A percentile compares a stretch with the other conserved stretches of the same genome.
Evolutionary conservation across 2,888 invertebrate species (phyloP).

Genomic region (Agonopterix arenella): DNA sequence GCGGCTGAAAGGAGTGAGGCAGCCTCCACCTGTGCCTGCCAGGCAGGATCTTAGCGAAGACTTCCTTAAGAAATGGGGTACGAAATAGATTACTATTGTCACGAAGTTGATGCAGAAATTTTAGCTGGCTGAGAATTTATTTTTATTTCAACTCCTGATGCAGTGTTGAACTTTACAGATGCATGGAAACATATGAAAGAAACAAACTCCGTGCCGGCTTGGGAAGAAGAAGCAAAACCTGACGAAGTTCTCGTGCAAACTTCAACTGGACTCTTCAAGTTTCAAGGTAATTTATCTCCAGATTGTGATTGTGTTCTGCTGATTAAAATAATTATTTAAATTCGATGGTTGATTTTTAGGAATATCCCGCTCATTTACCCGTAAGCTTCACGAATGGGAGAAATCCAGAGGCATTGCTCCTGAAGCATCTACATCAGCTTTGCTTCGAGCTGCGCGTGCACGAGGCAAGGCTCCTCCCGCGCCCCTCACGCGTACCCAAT

Average conservation of each 20-base stretch:
- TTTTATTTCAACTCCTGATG: too few species aligned
- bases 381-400: constrained; percentile 94
- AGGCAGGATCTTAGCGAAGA: constrained; percentile 86
- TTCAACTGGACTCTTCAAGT: constrained; percentile 88
- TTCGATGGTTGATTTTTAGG: constrained; percentile 32
- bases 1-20: constrained; percentile 77
- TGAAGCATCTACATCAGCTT: constrained; percentile 89
- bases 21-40: constrained; percentile 74
- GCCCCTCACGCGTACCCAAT: constrained; percentile 82
- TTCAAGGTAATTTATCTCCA: constrained; percentile 77
- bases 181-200: constrained; percentile 90
- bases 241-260: constrained; percentile 88
- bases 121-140: too few species aligned
- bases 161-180: constrained; percentile 51
- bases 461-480: constrained; percentile 44
- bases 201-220: constrained; percentile 73
- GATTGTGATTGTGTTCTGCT: too few species aligned
- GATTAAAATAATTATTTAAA: neutral
- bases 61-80: constrained; percentile 87
- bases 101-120: too few species aligned
- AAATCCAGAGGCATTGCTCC: constrained; percentile 91
- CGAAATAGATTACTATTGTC: neutral
- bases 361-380: constrained; percentile 92
- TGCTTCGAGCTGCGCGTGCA: constrained; percentile 75
- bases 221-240: constrained; percentile 59